Conservation (phyloP, 2,888 invertebrate genomes). For the Trachelus tabidus region DNA sequence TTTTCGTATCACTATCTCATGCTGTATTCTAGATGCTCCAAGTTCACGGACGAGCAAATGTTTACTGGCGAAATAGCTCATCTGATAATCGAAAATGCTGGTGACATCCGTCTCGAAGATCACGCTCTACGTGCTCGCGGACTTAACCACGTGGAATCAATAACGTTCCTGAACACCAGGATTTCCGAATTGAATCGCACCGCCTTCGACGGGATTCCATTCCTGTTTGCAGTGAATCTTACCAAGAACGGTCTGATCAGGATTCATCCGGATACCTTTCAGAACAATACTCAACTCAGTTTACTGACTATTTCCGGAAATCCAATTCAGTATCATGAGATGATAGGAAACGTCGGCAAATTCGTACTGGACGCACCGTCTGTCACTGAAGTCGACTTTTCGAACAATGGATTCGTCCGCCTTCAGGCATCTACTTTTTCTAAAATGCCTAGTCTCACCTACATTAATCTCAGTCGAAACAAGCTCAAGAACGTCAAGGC, state of each 20-base stretch:
- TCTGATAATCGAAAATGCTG: slow-evolving; percentile 75
- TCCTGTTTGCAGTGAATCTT: slow-evolving; percentile 77
- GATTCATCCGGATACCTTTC: slow-evolving; percentile 78
- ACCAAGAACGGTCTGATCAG: slow-evolving; percentile 76
- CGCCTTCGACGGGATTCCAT: slow-evolving; percentile 77
- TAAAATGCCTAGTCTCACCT: slow-evolving; percentile 74
- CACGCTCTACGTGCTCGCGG: slow-evolving; percentile 68
- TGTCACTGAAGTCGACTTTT: slow-evolving; percentile 78
- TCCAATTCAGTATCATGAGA: slow-evolving; percentile 69
- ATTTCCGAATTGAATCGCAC: slow-evolving; percentile 75
- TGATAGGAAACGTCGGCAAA: slow-evolving; percentile 44
- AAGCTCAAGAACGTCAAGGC: slow-evolving; percentile 71
- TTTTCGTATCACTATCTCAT: neutral
- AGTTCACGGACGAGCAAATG: slow-evolving; percentile 74
- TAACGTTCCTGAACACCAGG: slow-evolving; percentile 77
- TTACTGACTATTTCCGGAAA: slow-evolving; percentile 77
- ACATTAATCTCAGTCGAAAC: slow-evolving; percentile 78
- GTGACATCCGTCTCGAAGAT: slow-evolving; percentile 57
- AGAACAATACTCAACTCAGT: slow-evolving; percentile 74
- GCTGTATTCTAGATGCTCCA: slow-evolving; percentile 71
- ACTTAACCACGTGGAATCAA: slow-evolving; percentile 74
- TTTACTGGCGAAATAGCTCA: slow-evolving; percentile 77
- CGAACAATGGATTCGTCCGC: slow-evolving; percentile 75
- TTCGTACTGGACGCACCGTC: slow-evolving; percentile 73
- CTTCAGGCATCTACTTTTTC: slow-evolving; percentile 75